Evolutionary conservation across 2,888 invertebrate species (phyloP), one percentile per base, ranked within the genome.

Genomic region (Poecilobothrus nobilitatus): DNA sequence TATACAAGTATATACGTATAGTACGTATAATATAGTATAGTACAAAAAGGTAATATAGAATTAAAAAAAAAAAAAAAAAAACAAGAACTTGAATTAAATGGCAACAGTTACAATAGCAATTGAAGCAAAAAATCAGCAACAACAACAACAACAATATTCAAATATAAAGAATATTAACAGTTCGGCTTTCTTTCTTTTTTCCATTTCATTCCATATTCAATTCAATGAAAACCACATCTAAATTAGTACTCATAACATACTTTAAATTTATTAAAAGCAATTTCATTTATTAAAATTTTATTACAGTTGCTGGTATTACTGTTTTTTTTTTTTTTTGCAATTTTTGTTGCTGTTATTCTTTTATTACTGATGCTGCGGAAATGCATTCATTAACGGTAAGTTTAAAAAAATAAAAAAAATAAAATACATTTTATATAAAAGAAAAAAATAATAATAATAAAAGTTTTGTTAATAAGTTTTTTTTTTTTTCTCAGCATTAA

Each of bases 221-320:
- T 27, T 27, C 12, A 37, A 37, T 37, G 37, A 53, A 53, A 53
- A n/a, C 53, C 53, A 53, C 53, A 53, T 53, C 15, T n/a, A 53
- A 53, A 53, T 53, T 53, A 53, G 53, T 53, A 18, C 53, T 53
- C n/a, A 53, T 53, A n/a, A 53, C 53, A 53, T 53, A 53, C 53
- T 53, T 53, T 53, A 12, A 53, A 53, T 53, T 53, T 53, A 53
- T 53, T 53, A 53, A 53, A 53, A 53, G 53, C 53, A 53, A 18
- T 53, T 18, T 18, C 53, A 53, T 53, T 53, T 53, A 53, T 18
- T 53, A 53, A n/a, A 53, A 4, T 53, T 15, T 53, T 53, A 15
- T 53, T 53, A 18, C 53, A 18, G 53, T 15, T 53, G 53, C n/a
- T 53, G n/a, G 9, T 41, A 41, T 27, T 27, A 41, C 41, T 41